Conservation (phyloP, 1,140 invertebrate genomes). For the Sycophaga agraensis region DNA sequence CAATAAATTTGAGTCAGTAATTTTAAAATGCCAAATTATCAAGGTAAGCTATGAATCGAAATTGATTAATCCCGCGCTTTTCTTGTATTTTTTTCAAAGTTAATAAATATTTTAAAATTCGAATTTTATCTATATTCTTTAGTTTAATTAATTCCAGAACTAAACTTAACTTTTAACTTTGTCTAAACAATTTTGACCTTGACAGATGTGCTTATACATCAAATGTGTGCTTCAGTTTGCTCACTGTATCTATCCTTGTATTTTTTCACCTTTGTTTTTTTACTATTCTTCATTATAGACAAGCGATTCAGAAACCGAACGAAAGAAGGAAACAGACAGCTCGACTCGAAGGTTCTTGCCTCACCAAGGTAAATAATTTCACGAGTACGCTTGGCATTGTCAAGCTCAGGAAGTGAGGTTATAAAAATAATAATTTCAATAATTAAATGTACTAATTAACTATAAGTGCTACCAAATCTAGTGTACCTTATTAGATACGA, state of each 20-base stretch:
- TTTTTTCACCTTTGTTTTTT: background rate
- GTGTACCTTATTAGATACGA: too few relatives aligned
- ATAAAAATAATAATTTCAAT: too few relatives aligned
- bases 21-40: slow-evolving; percentile 35
- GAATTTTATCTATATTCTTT: too few relatives aligned
- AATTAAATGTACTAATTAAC: too few relatives aligned
- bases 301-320: slow-evolving; percentile 27
- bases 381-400: background rate
- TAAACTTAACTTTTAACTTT: too few relatives aligned
- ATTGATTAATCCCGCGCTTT: too few relatives aligned
- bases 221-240: too few relatives aligned
- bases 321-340: slow-evolving; percentile 30
- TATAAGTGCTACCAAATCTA: too few relatives aligned
- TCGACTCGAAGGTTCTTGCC: slow-evolving; percentile 44
- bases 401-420: background rate
- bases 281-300: background rate
- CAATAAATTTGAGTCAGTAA: slow-evolving; percentile 59
- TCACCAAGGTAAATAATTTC: slow-evolving; percentile 56
- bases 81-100: too few relatives aligned
- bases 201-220: too few relatives aligned
- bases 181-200: too few relatives aligned
- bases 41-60: background rate
- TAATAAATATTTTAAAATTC: background rate
- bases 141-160: too few relatives aligned
- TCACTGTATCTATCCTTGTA: background rate